Evolutionary conservation across 2,888 invertebrate genomes (phyloP).

Genomic region (Steromphala cineraria): DNA sequence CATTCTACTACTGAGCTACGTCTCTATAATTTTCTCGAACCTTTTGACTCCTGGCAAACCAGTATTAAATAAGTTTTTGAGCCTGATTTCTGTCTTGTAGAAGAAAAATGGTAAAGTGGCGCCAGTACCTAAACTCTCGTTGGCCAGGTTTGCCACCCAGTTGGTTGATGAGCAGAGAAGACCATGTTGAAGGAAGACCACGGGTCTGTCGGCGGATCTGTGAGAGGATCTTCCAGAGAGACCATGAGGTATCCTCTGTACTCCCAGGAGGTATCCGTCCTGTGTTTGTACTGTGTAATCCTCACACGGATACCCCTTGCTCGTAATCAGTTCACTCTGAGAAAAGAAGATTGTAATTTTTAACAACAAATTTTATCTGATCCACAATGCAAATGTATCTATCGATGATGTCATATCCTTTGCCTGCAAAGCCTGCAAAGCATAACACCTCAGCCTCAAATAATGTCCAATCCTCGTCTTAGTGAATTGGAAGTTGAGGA

Average conservation of each 20-base stretch:
- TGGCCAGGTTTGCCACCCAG: constrained; percentile 84
- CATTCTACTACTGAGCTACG: too few relatives aligned
- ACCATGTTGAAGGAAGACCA: constrained; percentile 79
- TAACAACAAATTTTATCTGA: too few relatives aligned
- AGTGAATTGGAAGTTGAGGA: too few relatives aligned
- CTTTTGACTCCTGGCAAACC: too few relatives aligned
- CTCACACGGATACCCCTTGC: constrained; percentile 75
- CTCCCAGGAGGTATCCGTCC: constrained; percentile 88
- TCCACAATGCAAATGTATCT: background rate
- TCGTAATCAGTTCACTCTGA: constrained; percentile 67
- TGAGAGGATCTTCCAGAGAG: background rate
- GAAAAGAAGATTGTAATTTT: too few relatives aligned
- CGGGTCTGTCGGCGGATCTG: constrained; percentile 43
- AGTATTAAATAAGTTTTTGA: too few relatives aligned
- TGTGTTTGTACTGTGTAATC: constrained; percentile 78
- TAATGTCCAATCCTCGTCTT: too few relatives aligned
- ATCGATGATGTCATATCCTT: too few relatives aligned
- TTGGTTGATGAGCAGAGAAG: constrained; percentile 86
- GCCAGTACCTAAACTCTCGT: constrained; percentile 80
- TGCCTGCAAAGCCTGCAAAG: too few relatives aligned
- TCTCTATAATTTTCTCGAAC: too few relatives aligned
- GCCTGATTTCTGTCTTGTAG: background rate
- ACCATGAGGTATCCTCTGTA: constrained; percentile 85
- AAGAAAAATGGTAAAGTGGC: background rate
- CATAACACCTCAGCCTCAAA: too few relatives aligned